phyloP scores from a whole-genome alignment of 1,140 invertebrate species.

The Panagrolaimus sp. region DNA sequence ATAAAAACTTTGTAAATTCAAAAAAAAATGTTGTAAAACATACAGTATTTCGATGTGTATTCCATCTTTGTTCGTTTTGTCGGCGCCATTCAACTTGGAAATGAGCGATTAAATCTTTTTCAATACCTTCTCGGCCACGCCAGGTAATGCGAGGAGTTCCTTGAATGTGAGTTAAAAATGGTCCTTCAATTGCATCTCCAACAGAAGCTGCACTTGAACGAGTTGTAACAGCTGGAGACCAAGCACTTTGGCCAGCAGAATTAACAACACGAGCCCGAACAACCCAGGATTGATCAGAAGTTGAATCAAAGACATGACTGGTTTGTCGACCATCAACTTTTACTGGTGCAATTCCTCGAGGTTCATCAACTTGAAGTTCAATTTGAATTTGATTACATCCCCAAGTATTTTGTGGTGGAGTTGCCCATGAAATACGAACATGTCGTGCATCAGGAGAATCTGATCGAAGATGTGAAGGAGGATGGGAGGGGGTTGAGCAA shows the following conservation, averaged over 20 bases:
- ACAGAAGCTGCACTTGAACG: conserved; percentile 34
- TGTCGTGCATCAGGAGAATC: conserved; percentile 56
- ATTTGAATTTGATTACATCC: conserved; percentile 46
- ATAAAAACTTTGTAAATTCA: not conserved
- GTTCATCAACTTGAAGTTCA: conserved; percentile 54
- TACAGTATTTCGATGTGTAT: conserved; percentile 35
- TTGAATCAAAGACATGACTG: conserved; percentile 52
- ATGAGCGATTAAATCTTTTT: conserved; percentile 42
- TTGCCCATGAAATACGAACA: conserved; percentile 52
- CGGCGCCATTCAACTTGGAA: conserved; percentile 52
- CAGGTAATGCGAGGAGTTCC: conserved; percentile 43
- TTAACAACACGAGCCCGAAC: conserved; percentile 49
- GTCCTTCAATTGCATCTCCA: conserved; percentile 55
- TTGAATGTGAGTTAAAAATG: conserved; percentile 42
- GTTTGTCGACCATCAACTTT: conserved; percentile 45
- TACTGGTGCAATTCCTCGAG: conserved; percentile 36
- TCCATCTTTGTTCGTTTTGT: conserved; percentile 48
- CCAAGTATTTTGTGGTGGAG: conserved; percentile 55
- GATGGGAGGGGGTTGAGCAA: conserved; percentile 50
- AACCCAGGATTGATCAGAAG: conserved; percentile 50
- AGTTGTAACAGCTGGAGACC: conserved; percentile 49
- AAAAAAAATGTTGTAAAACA: too few species aligned
- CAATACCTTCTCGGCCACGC: conserved; percentile 32
- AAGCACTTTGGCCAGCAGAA: conserved; percentile 51
- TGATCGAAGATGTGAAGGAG: conserved; percentile 50